Conservation (phyloP, 2,888 invertebrate genomes). For the Acleris sparsana region DNA sequence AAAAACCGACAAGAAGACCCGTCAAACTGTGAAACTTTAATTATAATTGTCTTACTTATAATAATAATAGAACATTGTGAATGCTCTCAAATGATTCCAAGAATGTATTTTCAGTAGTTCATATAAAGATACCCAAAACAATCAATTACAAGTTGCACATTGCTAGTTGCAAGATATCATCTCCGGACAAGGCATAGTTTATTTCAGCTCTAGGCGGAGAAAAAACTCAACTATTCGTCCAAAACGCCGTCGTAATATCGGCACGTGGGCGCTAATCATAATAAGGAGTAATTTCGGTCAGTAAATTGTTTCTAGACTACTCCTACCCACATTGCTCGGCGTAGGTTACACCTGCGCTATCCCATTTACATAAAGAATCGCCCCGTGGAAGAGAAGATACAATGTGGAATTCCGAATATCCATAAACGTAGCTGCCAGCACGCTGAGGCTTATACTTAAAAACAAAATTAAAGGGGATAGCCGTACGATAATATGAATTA, state of each 20-base stretch:
- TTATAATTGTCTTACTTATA: too few relatives aligned
- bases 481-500: constrained; percentile 83
- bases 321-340: constrained; percentile 43
- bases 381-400: constrained; percentile 70
- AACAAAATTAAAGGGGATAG: constrained; percentile 84
- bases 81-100: too few relatives aligned
- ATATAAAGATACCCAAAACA: too few relatives aligned
- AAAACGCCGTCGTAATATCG: background rate
- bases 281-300: background rate
- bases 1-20: too few relatives aligned
- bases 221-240: too few relatives aligned
- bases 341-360: constrained; percentile 46
- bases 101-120: too few relatives aligned
- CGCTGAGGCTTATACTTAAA: constrained; percentile 82
- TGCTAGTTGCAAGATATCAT: too few relatives aligned
- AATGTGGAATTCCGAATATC: constrained; percentile 80
- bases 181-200: too few relatives aligned
- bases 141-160: too few relatives aligned
- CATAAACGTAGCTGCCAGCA: constrained; percentile 82
- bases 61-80: too few relatives aligned
- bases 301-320: constrained; percentile 22
- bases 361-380: constrained; percentile 76
- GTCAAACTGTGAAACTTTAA: too few relatives aligned
- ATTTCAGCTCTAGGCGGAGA: too few relatives aligned
- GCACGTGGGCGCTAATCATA: background rate